Evolutionary conservation across 2,888 invertebrate genomes (phyloP).

Genomic region (Enoplolaimus lenunculus): DNA sequence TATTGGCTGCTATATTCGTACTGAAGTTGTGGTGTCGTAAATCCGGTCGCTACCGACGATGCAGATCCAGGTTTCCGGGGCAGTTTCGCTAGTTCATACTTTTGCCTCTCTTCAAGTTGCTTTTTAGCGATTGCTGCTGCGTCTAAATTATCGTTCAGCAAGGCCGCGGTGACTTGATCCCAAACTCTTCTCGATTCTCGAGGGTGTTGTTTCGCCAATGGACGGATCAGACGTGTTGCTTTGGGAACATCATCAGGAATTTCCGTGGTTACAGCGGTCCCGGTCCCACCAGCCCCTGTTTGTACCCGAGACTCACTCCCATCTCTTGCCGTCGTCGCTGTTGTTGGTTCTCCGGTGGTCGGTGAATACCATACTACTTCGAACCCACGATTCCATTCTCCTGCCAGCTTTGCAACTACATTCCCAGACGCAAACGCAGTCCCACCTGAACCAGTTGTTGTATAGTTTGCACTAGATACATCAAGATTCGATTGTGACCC

Average conservation of each 20-base stretch:
- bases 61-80: too few species aligned
- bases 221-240: conserved; percentile 36
- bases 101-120: conserved; percentile 14
- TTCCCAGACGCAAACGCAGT: too few species aligned
- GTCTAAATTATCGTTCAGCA: conserved; percentile 42
- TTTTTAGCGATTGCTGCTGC: conserved; percentile 40
- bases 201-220: conserved; percentile 42
- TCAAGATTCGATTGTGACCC: too few species aligned
- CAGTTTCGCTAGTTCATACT: conserved; percentile 6
- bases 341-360: too few species aligned
- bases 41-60: too few species aligned
- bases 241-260: background rate
- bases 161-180: conserved; percentile 45
- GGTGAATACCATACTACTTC: conserved; percentile 41
- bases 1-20: too few species aligned
- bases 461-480: too few species aligned
- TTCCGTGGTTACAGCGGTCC: conserved; percentile 9
- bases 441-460: too few species aligned
- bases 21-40: too few species aligned
- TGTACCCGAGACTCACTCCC: conserved; percentile 18
- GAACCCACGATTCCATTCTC: conserved; percentile 46
- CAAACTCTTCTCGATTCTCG: conserved; percentile 47
- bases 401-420: conserved; percentile 42
- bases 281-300: conserved; percentile 4
- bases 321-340: background rate